Conservation (phyloP, 1,140 invertebrate genomes). For the Hycleus phaleratus region DNA sequence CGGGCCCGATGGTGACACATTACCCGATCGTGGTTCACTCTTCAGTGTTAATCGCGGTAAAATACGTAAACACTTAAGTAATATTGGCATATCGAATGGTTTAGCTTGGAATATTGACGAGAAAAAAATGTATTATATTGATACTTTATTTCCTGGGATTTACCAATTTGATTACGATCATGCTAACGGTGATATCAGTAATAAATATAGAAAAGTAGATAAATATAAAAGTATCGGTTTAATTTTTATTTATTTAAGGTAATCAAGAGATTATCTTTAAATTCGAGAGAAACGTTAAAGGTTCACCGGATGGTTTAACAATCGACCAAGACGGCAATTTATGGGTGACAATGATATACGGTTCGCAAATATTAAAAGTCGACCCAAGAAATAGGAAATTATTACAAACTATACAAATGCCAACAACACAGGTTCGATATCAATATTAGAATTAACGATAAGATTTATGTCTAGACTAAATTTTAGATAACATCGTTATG, state of each 20-base stretch:
- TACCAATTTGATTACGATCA: constrained; percentile 62
- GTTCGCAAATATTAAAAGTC: constrained; percentile 27
- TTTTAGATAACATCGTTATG: neutral
- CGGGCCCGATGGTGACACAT: constrained; percentile 44
- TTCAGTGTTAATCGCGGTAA: constrained; percentile 44
- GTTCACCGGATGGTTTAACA: constrained; percentile 60
- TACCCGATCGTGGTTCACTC: constrained; percentile 47
- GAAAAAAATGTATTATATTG: constrained; percentile 66
- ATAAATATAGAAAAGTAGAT: constrained; percentile 27
- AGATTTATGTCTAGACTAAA: constrained; percentile 20
- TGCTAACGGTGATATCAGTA: constrained; percentile 54
- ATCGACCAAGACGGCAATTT: constrained; percentile 56
- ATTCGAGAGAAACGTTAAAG: constrained; percentile 23
- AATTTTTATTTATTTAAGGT: constrained; percentile 18
- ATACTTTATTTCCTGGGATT: constrained; percentile 54
- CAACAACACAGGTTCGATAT: neutral
- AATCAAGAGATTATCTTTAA: constrained; percentile 27
- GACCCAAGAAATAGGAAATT: constrained; percentile 32
- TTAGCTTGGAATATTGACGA: constrained; percentile 14
- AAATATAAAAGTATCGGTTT: neutral
- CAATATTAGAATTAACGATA: constrained; percentile 46
- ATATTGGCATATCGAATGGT: constrained; percentile 23
- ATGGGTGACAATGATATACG: constrained; percentile 52
- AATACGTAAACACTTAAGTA: constrained; percentile 14
- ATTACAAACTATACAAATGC: constrained; percentile 16